Base-by-base conservation (phyloP, 2,888 invertebrate genomes). In the Notodonta dromedarius region DNA sequence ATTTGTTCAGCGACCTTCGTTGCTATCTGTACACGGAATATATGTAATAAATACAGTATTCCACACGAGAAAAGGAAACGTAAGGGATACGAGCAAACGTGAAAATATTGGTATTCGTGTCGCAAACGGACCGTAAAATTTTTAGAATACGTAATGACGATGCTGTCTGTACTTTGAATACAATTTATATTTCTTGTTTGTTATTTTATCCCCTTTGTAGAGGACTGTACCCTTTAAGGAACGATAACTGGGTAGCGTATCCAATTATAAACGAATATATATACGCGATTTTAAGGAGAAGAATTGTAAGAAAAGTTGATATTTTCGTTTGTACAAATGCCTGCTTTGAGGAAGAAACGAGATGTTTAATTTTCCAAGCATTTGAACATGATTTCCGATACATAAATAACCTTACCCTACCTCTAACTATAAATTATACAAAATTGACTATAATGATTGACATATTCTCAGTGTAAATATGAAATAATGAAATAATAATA, bases 61-160 rank as follows among this genome's bases (percentile, higher is more conserved):
- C 54, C 59, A 52, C 57, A 54, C 42, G 11, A 46, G 63, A 63
- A 74, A 73, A 66, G 57, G 63, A 70, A 54, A 68, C 64, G 70
- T 71, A 76, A 74, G 74, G 73, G 76, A 71, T 72, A 70, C 58
- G 62, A 61, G 58, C 44, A 55, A 56, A 70, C 70, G 67, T 63
- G 61, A 63, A 71, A 71, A 67, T 74, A 75, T 78, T 76, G 69
- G 58, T 69, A 77, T 79, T 72, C 75, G 52, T 55, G 60, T 51
- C 65, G 62, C 71, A 70, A 69, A 56, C 69, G 60, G 66, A 51
- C 59, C 73, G 74, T 74, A 71, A 75, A 71, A 71, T 76, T 77
- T 77, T 77, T 74, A 63, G 79, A 78, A 81, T 81, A 75, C 71
- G 58, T 78, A 71, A 81, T 76, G 76, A 73, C 65, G 57, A 63